Evolutionary conservation across 2,797 vertebrate species (phyloP).

Genomic region (Cirrhinus mrigala): DNA sequence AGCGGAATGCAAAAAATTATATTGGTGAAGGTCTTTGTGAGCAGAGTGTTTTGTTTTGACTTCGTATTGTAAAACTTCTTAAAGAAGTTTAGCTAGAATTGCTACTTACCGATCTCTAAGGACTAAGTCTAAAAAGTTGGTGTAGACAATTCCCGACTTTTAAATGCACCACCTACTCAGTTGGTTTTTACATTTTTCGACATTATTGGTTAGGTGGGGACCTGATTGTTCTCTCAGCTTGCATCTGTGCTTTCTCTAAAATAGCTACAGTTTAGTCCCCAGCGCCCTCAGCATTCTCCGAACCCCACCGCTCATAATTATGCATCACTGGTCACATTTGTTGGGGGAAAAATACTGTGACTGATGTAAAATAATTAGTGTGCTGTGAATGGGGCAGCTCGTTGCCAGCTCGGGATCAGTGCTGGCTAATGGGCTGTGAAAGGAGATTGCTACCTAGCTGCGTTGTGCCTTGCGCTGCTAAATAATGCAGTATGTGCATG

Average conservation of each 20-base stretch:
- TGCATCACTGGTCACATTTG: slow-evolving; percentile 57
- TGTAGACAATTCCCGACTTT: neutral
- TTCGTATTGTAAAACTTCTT: neutral
- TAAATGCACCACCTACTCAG: neutral
- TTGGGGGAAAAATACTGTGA: slow-evolving; percentile 57
- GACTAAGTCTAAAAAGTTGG: neutral
- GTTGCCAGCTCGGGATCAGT: slow-evolving; percentile 58
- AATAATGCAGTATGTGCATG: slow-evolving; percentile 76
- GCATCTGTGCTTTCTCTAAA: slow-evolving; percentile 34
- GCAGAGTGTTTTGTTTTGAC: neutral
- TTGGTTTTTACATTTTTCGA: slow-evolving; percentile 20
- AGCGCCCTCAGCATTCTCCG: slow-evolving; percentile 38
- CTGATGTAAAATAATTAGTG: slow-evolving; percentile 68
- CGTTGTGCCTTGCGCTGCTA: slow-evolving; percentile 65
- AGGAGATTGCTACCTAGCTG: slow-evolving; percentile 63
- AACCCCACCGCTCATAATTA: slow-evolving; percentile 58
- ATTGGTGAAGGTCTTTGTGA: neutral
- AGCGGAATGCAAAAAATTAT: neutral
- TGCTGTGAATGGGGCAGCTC: slow-evolving; percentile 50
- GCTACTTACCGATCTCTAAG: neutral
- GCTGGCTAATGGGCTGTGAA: slow-evolving; percentile 65
- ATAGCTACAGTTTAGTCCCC: slow-evolving; percentile 45
- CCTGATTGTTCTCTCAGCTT: slow-evolving; percentile 32
- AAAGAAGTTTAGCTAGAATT: neutral
- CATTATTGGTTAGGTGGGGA: slow-evolving; percentile 27